phyloP scores from a whole-genome alignment of 2,113 vertebrate genomes.

The Daubentonia madagascariensis region DNA sequence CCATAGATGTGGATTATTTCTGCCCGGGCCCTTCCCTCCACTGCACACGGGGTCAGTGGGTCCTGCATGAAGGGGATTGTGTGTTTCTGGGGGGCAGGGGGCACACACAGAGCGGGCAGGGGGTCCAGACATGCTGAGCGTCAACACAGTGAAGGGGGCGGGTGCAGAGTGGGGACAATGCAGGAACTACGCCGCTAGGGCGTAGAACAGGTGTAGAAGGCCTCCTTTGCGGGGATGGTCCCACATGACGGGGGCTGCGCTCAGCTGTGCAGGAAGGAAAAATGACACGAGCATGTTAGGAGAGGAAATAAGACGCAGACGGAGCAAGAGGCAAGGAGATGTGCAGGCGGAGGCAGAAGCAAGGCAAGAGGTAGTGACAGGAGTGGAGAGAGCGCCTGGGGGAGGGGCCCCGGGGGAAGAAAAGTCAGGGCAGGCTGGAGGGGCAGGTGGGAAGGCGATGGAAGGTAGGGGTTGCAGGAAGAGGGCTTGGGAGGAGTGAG shows the following conservation, averaged over 20 bases:
- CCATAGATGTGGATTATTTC: background rate
- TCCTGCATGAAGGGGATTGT: background rate
- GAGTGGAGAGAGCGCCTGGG: background rate
- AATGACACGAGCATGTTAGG: background rate
- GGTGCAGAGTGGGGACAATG: accelerated
- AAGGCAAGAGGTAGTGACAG: background rate
- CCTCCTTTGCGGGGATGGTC: background rate
- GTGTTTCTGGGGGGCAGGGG: background rate
- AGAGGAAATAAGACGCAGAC: background rate
- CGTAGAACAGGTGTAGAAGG: background rate
- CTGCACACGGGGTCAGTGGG: background rate
- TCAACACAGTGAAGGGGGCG: background rate
- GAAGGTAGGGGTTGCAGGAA: background rate
- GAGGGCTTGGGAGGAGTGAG: background rate
- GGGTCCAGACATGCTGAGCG: background rate
- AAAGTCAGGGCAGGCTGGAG: background rate
- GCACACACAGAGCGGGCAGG: background rate
- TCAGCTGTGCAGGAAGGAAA: background rate
- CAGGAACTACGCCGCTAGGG: background rate
- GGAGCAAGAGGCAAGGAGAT: background rate
- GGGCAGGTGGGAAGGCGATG: background rate
- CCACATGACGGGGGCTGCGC: background rate
- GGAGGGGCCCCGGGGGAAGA: background rate
- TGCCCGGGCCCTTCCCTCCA: background rate
- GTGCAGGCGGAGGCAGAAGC: background rate